phyloP scores from a whole-genome alignment of 1,140 invertebrate species.

The Euschistus heros region DNA sequence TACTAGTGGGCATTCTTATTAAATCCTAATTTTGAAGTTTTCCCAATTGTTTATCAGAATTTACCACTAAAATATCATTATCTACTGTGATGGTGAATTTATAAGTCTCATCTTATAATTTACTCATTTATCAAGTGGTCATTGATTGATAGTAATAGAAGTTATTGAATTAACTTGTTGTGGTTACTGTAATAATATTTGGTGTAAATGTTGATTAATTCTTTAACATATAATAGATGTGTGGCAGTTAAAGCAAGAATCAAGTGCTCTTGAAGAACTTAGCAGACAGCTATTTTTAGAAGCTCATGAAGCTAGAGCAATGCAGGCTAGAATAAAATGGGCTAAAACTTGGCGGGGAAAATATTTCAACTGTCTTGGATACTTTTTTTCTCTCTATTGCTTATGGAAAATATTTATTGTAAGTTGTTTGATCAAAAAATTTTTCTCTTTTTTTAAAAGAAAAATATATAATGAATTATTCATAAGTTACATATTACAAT shows the following conservation, averaged over 20 bases:
- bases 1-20: too few relatives aligned
- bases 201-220: not conserved
- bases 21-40: too few relatives aligned
- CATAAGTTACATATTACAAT: too few relatives aligned
- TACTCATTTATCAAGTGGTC: too few relatives aligned
- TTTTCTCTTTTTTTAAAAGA: conserved; percentile 7
- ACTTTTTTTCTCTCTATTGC: conserved; percentile 98
- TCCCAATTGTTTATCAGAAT: too few relatives aligned
- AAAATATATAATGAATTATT: too few relatives aligned
- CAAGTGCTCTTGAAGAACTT: conserved; percentile 79
- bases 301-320: conserved; percentile 85
- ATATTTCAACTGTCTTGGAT: conserved; percentile 97
- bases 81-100: too few relatives aligned
- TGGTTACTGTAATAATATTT: too few relatives aligned
- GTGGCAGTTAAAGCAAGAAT: conserved; percentile 73
- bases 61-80: too few relatives aligned
- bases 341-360: conserved; percentile 94
- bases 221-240: conserved; percentile 49
- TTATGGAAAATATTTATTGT: conserved; percentile 99
- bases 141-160: too few relatives aligned
- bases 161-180: too few relatives aligned
- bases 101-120: too few relatives aligned
- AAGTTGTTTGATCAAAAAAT: conserved; percentile 37
- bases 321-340: conserved; percentile 88
- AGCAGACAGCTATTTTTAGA: conserved; percentile 92